phyloP scores from a whole-genome alignment of 2,888 invertebrate species.

The Phasia obesa region DNA sequence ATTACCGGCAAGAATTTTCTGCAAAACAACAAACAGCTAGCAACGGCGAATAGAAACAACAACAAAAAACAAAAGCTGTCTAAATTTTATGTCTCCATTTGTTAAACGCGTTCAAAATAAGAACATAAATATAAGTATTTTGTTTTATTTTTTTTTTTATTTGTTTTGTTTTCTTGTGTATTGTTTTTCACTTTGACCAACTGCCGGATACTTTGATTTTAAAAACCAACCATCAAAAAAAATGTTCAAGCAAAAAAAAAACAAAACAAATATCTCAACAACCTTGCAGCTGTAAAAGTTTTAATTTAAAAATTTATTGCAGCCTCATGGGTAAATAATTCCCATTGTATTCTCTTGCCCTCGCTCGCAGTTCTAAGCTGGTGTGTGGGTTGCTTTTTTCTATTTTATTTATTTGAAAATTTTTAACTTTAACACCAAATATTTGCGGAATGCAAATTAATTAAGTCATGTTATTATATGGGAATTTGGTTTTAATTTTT shows the following conservation, averaged over 20 bases:
- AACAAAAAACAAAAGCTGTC: constrained; percentile 57
- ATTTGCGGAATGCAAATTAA: constrained; percentile 70
- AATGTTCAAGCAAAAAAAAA: neutral
- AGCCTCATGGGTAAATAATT: constrained; percentile 35
- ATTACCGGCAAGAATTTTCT: constrained; percentile 67
- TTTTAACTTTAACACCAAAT: constrained; percentile 66
- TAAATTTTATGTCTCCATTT: constrained; percentile 66
- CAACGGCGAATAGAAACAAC: constrained; percentile 1
- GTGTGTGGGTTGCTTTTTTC: constrained; percentile 53
- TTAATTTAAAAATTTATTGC: constrained; percentile 51
- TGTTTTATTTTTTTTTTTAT: neutral
- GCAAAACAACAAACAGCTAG: constrained; percentile 18
- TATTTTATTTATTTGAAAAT: constrained; percentile 53
- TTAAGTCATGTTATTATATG: constrained; percentile 66
- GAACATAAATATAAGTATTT: constrained; percentile 53
- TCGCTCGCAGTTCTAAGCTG: constrained; percentile 8
- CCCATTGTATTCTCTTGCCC: constrained; percentile 40
- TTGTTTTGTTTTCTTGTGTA: no score
- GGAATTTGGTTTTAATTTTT: constrained; percentile 22
- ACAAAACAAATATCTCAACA: constrained; percentile 26
- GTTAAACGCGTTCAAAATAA: constrained; percentile 69
- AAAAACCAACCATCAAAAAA: constrained; percentile 63
- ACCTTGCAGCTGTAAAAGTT: constrained; percentile 66
- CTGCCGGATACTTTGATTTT: constrained; percentile 70
- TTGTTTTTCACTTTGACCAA: constrained; percentile 30